A percentile compares a stretch with the other conserved stretches of the same genome.
phyloP scores from a whole-genome alignment of 2,797 vertebrate species.

The Petrocephalus sullivani region DNA sequence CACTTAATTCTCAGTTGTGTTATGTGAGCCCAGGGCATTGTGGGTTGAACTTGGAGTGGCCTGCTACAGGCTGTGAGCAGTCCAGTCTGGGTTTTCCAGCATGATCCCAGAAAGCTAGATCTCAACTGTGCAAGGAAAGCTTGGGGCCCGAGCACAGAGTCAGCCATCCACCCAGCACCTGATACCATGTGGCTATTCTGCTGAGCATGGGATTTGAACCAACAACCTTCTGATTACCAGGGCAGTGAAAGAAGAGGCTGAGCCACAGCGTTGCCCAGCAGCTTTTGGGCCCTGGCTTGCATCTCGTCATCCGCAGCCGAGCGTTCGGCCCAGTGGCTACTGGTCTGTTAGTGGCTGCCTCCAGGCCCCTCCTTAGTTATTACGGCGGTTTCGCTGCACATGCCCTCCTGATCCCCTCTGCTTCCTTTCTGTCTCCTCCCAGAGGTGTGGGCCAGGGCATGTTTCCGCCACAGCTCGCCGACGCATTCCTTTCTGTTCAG shows the following conservation, averaged over 20 bases:
- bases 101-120: neutral
- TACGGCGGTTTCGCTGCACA: neutral
- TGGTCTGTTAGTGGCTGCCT: neutral
- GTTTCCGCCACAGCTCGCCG: neutral
- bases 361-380: neutral
- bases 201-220: neutral
- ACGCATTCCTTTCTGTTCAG: no score
- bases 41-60: conserved; percentile 31
- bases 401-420: neutral
- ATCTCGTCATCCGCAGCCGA: neutral
- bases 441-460: neutral
- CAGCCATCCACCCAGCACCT: neutral
- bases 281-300: neutral
- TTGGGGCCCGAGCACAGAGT: neutral
- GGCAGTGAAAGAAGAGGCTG: neutral
- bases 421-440: neutral
- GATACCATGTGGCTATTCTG: neutral
- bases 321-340: neutral
- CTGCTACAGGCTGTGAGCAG: conserved; percentile 19
- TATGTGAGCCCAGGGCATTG: conserved; percentile 42
- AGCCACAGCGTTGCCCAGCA: neutral
- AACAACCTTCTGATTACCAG: neutral
- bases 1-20: conserved; percentile 39
- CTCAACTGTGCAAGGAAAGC: no score
- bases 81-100: neutral